Conservation (phyloP, 1,140 invertebrate genomes). For the Drosophila bipectinata region DNA sequence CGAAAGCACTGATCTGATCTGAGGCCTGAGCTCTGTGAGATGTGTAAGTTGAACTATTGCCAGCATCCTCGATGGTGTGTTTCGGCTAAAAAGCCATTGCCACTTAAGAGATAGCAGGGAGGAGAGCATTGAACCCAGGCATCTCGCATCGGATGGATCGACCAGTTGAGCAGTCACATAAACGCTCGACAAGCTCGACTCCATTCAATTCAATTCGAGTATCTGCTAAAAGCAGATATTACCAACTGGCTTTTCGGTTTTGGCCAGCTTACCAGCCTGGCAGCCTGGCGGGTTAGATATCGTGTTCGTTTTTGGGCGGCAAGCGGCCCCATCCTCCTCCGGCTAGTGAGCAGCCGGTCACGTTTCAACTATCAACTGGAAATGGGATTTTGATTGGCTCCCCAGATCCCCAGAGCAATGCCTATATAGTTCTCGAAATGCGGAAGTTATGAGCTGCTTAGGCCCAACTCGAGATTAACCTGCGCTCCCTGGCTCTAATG, state of each 20-base stretch:
- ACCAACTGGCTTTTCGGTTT: constrained; percentile 50
- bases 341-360: constrained; percentile 25
- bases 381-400: constrained; percentile 48
- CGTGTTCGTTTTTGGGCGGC: constrained; percentile 50
- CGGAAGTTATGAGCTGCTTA: constrained; percentile 48
- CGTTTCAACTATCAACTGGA: constrained; percentile 53
- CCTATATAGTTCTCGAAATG: constrained; percentile 43
- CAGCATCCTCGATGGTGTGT: constrained; percentile 21
- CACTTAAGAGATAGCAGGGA: constrained; percentile 15
- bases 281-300: constrained; percentile 38
- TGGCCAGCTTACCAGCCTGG: constrained; percentile 8
- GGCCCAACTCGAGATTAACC: constrained; percentile 29
- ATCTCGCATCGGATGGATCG: constrained; percentile 38
- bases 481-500: constrained; percentile 19
- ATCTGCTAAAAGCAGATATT: constrained; percentile 55
- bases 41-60: constrained; percentile 29
- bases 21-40: constrained; percentile 10
- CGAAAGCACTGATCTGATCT: constrained; percentile 5
- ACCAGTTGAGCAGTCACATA: constrained; percentile 50
- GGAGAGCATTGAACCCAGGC: constrained; percentile 46
- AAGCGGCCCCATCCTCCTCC: constrained; percentile 22
- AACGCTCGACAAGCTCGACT: constrained; percentile 40
- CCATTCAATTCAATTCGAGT: constrained; percentile 48
- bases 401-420: constrained; percentile 32
- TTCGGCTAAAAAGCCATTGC: constrained; percentile 44